Evolutionary conservation across 1,140 invertebrate species (phyloP), one percentile per base, ranked within the genome.

Genomic region (Drosophila suzukii): DNA sequence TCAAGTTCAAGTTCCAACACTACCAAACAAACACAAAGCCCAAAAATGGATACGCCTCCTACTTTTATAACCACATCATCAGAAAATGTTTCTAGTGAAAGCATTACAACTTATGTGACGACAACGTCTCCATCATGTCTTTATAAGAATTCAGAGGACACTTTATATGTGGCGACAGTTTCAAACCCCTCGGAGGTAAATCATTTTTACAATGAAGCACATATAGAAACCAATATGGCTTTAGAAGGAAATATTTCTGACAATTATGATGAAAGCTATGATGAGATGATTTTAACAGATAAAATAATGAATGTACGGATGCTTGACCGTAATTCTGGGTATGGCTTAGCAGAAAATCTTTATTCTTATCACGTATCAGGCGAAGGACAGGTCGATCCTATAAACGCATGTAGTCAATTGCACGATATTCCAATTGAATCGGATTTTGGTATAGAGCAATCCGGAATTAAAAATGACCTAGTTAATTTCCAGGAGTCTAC

Each of bases 331-430:
- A 30, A 74, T n/a, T 54, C 73, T 38, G 76, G 75, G 20, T 86
- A 75, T 70, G 43, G 53, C 20, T 75, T 72, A 32, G 50, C n/a
- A 47, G 79, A 83, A 20, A 61, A 62, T 43, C 6, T 30, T 11
- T 12, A 6, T 10, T 17, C 24, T 4, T 46, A 50, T 39, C 46
- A 55, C 15, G 32, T 20, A 36, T 12, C 55, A 15, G 34, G 12
- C 12, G 38, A 55, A 12, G 60, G 7, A 8, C 51, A 77, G 1
- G 13, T 8, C 6, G 59, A 57, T 3, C 34, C 27, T 44, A 24
- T 10, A 15, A 57, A 61, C 17, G 27, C 43, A 6, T 60, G 46
- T 38, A 47, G 47, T 15, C 58, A 50, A 20, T 10, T 44, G 0
- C 61, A 54, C 50, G 27, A 39, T 10, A 56, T 46, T 17, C 12